phyloP scores from a whole-genome alignment of 2,888 invertebrate genomes.

The Acanthosepion esculentum region DNA sequence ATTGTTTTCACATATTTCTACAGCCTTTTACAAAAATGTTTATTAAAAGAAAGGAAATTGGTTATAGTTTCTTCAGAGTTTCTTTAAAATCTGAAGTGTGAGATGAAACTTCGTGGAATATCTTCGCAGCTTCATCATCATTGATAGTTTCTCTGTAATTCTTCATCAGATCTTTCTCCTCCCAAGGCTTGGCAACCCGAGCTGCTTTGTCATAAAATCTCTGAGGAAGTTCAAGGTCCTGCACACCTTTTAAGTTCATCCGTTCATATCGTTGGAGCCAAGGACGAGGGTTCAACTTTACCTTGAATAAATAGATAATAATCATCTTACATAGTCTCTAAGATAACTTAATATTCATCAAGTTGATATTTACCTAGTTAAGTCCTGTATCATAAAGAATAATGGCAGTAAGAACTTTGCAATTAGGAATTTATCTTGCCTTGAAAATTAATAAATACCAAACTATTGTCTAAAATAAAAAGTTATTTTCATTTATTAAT shows the following conservation, averaged over 20 bases:
- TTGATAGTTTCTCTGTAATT: slow-evolving; percentile 89
- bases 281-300: slow-evolving; percentile 81
- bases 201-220: slow-evolving; percentile 76
- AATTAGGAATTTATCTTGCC: too few species aligned
- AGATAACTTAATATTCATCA: too few species aligned
- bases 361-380: too few species aligned
- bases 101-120: slow-evolving; percentile 85
- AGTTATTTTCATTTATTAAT: too few species aligned
- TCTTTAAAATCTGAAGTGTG: background rate
- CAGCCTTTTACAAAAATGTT: background rate
- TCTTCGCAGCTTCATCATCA: slow-evolving; percentile 88
- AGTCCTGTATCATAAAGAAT: too few species aligned
- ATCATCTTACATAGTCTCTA: too few species aligned
- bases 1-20: too few species aligned
- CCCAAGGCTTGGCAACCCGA: slow-evolving; percentile 82
- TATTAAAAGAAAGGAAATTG: background rate
- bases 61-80: background rate
- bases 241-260: slow-evolving; percentile 65
- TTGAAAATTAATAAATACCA: too few species aligned
- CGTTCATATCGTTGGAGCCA: slow-evolving; percentile 91
- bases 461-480: too few species aligned
- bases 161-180: slow-evolving; percentile 93
- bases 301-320: slow-evolving; percentile 68
- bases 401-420: too few species aligned
- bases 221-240: slow-evolving; percentile 61